phyloP scores from a whole-genome alignment of 2,113 vertebrate species.

The Kryptolebias marmoratus region DNA sequence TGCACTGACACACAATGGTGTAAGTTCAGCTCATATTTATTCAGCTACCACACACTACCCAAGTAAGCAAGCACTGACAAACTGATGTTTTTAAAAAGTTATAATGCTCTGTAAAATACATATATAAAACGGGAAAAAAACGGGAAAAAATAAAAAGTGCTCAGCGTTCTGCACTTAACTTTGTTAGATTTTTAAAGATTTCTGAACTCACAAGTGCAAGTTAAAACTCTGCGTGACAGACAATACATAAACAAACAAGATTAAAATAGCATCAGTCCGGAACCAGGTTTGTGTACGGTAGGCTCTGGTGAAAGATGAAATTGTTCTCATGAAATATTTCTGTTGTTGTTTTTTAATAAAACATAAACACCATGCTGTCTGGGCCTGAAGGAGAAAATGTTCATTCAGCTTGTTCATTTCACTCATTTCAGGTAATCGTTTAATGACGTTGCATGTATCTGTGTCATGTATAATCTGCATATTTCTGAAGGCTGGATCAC shows the following conservation, averaged over 20 bases:
- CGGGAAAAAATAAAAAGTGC: neutral
- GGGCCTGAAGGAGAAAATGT: no score
- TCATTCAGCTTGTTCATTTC: no score
- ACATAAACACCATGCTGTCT: no score
- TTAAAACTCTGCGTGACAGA: neutral
- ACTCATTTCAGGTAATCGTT: no score
- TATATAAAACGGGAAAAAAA: neutral
- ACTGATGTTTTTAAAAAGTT: neutral
- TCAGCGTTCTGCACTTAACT: neutral
- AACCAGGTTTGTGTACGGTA: neutral
- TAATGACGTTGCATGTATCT: no score
- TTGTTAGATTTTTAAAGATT: neutral
- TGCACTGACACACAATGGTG: neutral
- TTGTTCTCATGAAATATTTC: no score
- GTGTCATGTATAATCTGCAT: neutral
- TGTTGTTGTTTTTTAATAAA: no score
- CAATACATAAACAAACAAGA: neutral
- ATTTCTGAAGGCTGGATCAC: neutral
- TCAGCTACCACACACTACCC: constrained; percentile 6
- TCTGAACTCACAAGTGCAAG: neutral
- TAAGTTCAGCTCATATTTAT: constrained; percentile 17
- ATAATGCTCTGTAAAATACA: neutral
- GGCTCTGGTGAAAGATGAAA: neutral
- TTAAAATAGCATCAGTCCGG: neutral
- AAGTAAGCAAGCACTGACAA: neutral